Evolutionary conservation across 2,797 vertebrate species (phyloP), one percentile per base, ranked within the genome.

Genomic region (Characodon lateralis): DNA sequence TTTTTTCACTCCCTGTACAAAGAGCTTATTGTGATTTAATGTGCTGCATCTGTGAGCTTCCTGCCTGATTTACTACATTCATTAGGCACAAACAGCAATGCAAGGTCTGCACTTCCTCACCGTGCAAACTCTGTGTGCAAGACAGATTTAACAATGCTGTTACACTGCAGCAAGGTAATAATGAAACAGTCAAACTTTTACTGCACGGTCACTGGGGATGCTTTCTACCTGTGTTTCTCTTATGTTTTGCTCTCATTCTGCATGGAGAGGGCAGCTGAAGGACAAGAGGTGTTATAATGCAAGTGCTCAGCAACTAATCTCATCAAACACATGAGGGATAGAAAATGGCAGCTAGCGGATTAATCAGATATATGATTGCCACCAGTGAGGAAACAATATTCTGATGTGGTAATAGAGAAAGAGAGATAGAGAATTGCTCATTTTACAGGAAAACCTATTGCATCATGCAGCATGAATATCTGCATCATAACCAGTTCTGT

Each of bases 41-140:
- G 51, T 31, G 74, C 71, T 76, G 78, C 80, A 78, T 87, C 83
- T 43, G 59, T 70, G 85, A 86, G 86, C 81, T 73, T 82, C 81
- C 79, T 35, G 81, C 59, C 72, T 89, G 87, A 93, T 92, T 93
- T 88, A 92, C 80, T 80, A 56, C 59, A 43, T 82, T 89, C 87
- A 92, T 93, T 91, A 93, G 59, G 65, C 74, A 80, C 76, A 81
- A 69, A 76, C 65, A 59, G 84, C 85, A 75, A 70, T 0, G 61
- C 61, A 58, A 72, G 78, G 81, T 78, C 85, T 76, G 71, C 82
- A 69, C 77, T 39, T 74, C 80, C 84, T 77, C 71, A 43, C 61
- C 51, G 56, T 82, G 51, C 69, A 20, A 63, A 46, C 79, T 83
- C 53, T 58, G 66, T 61, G 74, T 68, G 78, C 81, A 79, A 63